Evolutionary conservation across 2,888 invertebrate species (phyloP).

Genomic region (Drosophila diplacantha): DNA sequence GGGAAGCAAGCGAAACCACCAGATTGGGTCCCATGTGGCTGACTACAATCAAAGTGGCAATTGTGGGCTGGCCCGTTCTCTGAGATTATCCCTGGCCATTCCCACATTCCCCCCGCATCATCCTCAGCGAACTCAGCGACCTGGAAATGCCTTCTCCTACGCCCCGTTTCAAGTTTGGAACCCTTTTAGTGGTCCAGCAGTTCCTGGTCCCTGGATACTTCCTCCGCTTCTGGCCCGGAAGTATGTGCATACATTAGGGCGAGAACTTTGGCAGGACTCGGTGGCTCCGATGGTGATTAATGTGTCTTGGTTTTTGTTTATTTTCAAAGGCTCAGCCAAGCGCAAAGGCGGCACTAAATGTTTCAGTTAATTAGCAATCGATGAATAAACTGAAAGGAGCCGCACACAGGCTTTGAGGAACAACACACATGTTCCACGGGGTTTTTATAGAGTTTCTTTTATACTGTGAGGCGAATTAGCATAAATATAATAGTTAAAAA

Average conservation of each 20-base stretch:
- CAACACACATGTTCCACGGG: too few relatives aligned
- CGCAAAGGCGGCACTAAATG: constrained; percentile 60
- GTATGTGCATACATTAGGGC: constrained; percentile 48
- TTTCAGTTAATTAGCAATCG: constrained; percentile 55
- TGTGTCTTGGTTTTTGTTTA: constrained; percentile 48
- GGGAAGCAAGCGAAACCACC: constrained; percentile 46
- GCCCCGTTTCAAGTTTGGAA: constrained; percentile 25
- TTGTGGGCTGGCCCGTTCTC: constrained; percentile 32
- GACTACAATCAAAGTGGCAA: constrained; percentile 67
- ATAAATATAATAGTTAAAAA: neutral
- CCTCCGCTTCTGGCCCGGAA: constrained; percentile 13
- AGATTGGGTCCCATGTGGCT: constrained; percentile 72
- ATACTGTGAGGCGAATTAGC: too few relatives aligned
- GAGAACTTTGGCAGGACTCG: constrained; percentile 37
- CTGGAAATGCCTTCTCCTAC: constrained; percentile 62
- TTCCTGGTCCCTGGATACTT: neutral
- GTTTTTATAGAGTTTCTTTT: neutral
- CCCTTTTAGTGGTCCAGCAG: constrained; percentile 36
- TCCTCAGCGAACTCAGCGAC: constrained; percentile 60
- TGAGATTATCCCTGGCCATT: constrained; percentile 48
- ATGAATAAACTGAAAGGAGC: constrained; percentile 6
- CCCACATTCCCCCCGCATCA: neutral
- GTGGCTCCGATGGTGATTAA: constrained; percentile 41
- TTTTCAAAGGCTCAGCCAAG: constrained; percentile 56
- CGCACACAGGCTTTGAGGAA: neutral